phyloP scores from a whole-genome alignment of 2,113 vertebrate genomes.

The Proterorhinus semilunaris region DNA sequence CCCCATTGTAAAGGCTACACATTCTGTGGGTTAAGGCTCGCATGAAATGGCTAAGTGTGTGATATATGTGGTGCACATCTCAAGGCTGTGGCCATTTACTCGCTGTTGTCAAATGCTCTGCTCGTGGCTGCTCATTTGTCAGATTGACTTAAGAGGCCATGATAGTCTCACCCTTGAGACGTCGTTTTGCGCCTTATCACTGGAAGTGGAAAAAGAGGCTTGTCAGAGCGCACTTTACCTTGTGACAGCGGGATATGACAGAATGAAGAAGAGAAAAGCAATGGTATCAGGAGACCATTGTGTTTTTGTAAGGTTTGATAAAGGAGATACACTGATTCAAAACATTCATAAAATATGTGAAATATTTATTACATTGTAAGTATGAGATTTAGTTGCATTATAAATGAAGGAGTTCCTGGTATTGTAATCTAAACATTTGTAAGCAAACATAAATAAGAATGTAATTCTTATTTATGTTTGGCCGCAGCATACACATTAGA shows the following conservation, averaged over 20 bases:
- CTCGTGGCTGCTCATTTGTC: constrained; percentile 56
- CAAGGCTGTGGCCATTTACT: constrained; percentile 33
- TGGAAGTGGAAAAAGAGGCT: constrained; percentile 53
- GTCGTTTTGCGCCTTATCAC: constrained; percentile 50
- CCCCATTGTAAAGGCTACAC: constrained; percentile 14
- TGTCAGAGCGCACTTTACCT: constrained; percentile 52
- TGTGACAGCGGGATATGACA: constrained; percentile 37
- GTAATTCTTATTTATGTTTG: too few species aligned
- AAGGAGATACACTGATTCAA: not conserved
- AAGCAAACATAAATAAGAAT: too few species aligned
- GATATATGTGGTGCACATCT: constrained; percentile 32
- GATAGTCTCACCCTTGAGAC: constrained; percentile 49
- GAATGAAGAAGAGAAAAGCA: constrained; percentile 30
- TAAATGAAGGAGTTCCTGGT: not conserved
- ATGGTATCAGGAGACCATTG: not conserved
- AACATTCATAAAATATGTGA: not conserved
- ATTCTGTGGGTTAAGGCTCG: constrained; percentile 12
- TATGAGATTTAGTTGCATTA: not conserved
- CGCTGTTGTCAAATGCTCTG: constrained; percentile 36
- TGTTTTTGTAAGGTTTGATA: not conserved
- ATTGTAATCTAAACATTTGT: not conserved
- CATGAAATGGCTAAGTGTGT: constrained; percentile 18
- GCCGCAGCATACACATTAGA: too few species aligned
- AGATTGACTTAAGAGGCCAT: constrained; percentile 58
- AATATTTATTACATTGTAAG: not conserved